Conservation (phyloP, 2,888 invertebrate species). For the Neoitamus cyanurus region DNA sequence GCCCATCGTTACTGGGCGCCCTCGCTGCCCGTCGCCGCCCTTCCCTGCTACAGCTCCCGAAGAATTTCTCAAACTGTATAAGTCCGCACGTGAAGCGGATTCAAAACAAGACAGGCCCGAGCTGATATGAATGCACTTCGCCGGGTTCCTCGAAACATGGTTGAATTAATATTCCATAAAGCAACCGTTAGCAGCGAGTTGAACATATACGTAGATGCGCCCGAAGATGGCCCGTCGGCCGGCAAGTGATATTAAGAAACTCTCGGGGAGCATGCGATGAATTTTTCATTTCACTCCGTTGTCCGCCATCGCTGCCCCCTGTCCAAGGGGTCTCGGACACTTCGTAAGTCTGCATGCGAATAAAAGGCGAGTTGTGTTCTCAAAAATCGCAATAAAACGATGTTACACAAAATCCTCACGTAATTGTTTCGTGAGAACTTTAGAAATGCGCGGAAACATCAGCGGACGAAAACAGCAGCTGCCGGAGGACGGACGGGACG, state of each 20-base stretch:
- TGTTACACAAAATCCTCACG: slow-evolving; percentile 52
- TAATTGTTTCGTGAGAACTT: slow-evolving; percentile 52
- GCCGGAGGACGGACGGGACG: background rate
- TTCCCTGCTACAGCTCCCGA: background rate
- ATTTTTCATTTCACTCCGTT: slow-evolving; percentile 33
- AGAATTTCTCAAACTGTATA: slow-evolving; percentile 1
- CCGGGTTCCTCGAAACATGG: background rate
- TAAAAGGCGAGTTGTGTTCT: background rate
- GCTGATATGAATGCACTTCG: background rate
- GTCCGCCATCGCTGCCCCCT: background rate
- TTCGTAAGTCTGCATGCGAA: background rate
- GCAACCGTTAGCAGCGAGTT: background rate
- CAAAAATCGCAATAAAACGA: slow-evolving; percentile 39
- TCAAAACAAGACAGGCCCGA: slow-evolving; percentile 4
- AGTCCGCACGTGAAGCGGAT: background rate
- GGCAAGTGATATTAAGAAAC: slow-evolving; percentile 13
- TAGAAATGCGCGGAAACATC: background rate
- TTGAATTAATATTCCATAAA: slow-evolving; percentile 43
- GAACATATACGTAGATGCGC: background rate
- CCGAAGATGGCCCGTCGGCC: background rate
- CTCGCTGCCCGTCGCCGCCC: background rate
- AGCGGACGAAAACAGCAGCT: background rate
- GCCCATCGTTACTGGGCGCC: background rate
- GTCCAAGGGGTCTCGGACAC: background rate
- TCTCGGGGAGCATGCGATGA: slow-evolving; percentile 26